phyloP scores from a whole-genome alignment of 2,113 vertebrate genomes.

The Spea multiplicata region DNA sequence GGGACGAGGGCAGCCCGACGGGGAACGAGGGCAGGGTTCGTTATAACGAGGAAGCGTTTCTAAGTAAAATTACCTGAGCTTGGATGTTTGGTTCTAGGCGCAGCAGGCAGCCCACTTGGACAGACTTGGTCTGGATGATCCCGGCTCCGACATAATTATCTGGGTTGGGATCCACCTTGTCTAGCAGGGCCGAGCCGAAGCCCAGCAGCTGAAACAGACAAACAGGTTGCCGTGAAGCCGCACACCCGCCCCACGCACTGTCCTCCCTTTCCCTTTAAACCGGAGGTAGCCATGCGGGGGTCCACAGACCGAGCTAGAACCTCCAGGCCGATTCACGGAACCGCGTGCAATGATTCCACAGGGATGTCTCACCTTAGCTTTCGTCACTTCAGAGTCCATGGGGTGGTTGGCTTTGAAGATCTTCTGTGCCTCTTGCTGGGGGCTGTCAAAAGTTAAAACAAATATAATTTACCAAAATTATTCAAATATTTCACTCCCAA shows the following conservation, averaged over 20 bases:
- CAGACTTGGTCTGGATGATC: slow-evolving; percentile 86
- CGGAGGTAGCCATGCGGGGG: too few species aligned
- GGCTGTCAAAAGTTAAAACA: slow-evolving; percentile 59
- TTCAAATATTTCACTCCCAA: background rate
- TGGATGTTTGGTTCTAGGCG: slow-evolving; percentile 88
- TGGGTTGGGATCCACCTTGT: slow-evolving; percentile 87
- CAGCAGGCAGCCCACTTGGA: slow-evolving; percentile 87
- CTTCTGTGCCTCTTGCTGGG: slow-evolving; percentile 89
- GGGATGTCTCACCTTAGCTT: slow-evolving; percentile 78
- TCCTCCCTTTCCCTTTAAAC: too few species aligned
- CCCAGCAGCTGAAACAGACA: slow-evolving; percentile 72
- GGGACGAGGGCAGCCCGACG: too few species aligned
- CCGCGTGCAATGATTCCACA: background rate
- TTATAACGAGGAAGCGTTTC: too few species aligned
- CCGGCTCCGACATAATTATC: slow-evolving; percentile 91
- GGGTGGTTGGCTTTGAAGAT: slow-evolving; percentile 87
- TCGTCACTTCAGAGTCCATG: slow-evolving; percentile 88
- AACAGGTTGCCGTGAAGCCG: background rate
- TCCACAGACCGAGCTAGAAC: too few species aligned
- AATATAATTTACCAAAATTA: background rate
- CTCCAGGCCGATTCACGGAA: too few species aligned
- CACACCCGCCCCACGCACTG: too few species aligned
- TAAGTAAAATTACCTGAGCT: slow-evolving; percentile 73
- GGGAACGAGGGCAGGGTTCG: too few species aligned
- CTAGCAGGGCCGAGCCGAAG: slow-evolving; percentile 82